Evolutionary conservation across 2,113 vertebrate species (phyloP).

Genomic region (Syrrhaptes paradoxus): DNA sequence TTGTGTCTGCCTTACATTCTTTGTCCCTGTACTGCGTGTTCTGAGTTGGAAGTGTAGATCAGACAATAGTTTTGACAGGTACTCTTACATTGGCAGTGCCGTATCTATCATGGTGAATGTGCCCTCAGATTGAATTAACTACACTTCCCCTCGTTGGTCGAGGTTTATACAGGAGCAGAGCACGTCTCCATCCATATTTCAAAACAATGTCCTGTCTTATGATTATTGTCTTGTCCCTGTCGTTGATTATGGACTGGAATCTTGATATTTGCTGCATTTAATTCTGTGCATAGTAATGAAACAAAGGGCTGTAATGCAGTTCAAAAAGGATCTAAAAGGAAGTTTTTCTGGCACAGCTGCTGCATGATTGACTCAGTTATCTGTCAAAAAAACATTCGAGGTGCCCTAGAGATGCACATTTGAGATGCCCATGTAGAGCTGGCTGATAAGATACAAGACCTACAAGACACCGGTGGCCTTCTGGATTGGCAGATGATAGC

Average conservation of each 20-base stretch:
- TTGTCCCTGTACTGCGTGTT: background rate
- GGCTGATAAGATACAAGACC: background rate
- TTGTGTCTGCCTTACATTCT: conserved; percentile 16
- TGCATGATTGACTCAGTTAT: background rate
- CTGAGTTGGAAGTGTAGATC: background rate
- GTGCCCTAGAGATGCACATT: background rate
- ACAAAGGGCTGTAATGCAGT: background rate
- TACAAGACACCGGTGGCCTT: background rate
- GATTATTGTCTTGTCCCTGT: background rate
- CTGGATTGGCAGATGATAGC: background rate
- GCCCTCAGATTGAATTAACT: background rate
- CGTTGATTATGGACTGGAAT: background rate
- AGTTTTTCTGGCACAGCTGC: background rate
- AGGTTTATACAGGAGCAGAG: background rate
- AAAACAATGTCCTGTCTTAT: background rate
- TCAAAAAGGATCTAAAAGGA: background rate
- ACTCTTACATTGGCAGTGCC: background rate
- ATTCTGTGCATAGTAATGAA: background rate
- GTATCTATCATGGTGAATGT: background rate
- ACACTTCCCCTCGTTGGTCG: background rate
- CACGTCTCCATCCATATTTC: background rate
- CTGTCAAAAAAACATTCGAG: background rate
- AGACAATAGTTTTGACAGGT: conserved; percentile 44
- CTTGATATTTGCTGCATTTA: background rate
- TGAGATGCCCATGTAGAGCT: background rate